phyloP scores from a whole-genome alignment of 92 coral and sea anemone species.

The Zoanthus gigantus region DNA sequence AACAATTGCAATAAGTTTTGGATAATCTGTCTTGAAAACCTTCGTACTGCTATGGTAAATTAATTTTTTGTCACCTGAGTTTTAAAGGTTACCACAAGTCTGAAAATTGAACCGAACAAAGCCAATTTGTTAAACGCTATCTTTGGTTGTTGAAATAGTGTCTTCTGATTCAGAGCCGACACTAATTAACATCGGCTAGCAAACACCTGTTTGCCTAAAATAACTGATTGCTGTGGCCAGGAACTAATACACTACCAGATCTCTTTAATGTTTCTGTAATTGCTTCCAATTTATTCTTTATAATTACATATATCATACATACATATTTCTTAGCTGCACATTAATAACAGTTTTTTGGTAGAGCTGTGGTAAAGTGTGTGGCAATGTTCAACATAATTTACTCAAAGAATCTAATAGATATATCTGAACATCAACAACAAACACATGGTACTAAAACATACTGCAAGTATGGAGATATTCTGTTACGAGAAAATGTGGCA shows the following conservation, averaged over 20 bases:
- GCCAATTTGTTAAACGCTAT: constrained; percentile 22
- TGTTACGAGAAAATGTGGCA: background rate
- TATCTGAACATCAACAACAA: background rate
- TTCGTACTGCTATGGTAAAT: constrained; percentile 12
- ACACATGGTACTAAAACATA: background rate
- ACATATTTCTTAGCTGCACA: constrained; percentile 30
- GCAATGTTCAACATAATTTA: constrained; percentile 8
- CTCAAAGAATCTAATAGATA: background rate
- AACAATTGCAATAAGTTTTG: background rate
- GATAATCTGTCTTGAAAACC: background rate
- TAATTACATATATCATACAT: constrained; percentile 39
- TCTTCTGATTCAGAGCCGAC: background rate
- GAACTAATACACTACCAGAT: constrained; percentile 14
- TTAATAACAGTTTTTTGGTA: background rate
- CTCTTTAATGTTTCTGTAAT: constrained; percentile 27
- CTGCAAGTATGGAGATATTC: background rate
- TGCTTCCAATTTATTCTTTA: constrained; percentile 25
- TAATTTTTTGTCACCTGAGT: constrained; percentile 6
- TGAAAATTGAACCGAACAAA: constrained; percentile 18
- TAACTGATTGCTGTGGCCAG: background rate
- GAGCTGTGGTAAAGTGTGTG: constrained; percentile 10
- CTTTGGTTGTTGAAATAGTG: background rate
- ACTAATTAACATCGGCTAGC: background rate
- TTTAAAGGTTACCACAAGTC: background rate
- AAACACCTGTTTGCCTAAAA: constrained; percentile 2